Percentiles rank a stretch among this genome's conserved stretches.
Conservation (phyloP, 2,888 invertebrate genomes). For the Hirtodrosophila duncani region DNA sequence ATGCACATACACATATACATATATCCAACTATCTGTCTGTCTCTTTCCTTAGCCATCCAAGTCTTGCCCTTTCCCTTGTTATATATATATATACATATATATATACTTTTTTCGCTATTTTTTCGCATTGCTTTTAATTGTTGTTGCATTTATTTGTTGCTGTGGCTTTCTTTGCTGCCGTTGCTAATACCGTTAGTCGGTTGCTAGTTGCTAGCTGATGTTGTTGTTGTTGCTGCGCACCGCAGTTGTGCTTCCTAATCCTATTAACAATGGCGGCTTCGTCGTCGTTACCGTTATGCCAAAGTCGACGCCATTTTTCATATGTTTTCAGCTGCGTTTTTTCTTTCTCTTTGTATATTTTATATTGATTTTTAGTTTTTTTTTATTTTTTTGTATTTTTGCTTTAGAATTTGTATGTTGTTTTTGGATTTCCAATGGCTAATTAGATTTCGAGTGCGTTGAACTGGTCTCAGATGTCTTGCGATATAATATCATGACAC, state of each 20-base stretch:
- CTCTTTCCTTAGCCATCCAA: neutral
- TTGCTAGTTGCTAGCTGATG: conserved; percentile 24
- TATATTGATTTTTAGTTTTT: conserved; percentile 2
- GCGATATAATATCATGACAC: conserved; percentile 24
- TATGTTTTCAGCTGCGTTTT: conserved; percentile 19
- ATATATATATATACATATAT: neutral
- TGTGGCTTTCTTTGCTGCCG: conserved; percentile 42
- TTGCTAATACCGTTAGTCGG: conserved; percentile 64
- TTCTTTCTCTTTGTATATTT: neutral
- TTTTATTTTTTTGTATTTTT: conserved; percentile 2
- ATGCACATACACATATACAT: too few relatives aligned
- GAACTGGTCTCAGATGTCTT: conserved; percentile 24
- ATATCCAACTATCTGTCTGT: too few relatives aligned
- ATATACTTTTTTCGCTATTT: neutral
- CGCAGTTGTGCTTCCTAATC: conserved; percentile 62
- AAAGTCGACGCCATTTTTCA: conserved; percentile 48
- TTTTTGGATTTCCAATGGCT: conserved; percentile 18
- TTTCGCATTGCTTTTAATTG: conserved; percentile 36
- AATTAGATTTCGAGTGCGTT: conserved; percentile 44
- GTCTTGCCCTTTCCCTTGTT: conserved; percentile 10
- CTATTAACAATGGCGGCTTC: conserved; percentile 62
- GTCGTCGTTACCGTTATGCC: conserved; percentile 46
- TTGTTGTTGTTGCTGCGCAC: conserved; percentile 32
- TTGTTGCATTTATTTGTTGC: conserved; percentile 27
- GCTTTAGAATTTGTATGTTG: conserved; percentile 9